phyloP scores from a whole-genome alignment of 2,113 vertebrate genomes.

The Larimichthys polyactis region DNA sequence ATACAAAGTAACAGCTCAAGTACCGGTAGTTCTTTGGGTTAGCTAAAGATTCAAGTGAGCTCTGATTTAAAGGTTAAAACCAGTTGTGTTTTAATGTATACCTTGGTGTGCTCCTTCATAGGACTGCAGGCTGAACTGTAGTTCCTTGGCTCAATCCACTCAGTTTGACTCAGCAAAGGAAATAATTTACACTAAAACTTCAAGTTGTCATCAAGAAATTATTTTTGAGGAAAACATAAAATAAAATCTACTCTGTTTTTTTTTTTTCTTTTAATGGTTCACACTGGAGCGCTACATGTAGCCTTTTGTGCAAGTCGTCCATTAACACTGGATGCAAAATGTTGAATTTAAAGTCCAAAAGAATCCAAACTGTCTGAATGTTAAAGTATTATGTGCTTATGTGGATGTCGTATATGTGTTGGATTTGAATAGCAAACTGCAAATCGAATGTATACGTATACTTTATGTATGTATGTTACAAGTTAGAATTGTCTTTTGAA shows the following conservation, averaged over 20 bases:
- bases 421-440: conserved; percentile 66
- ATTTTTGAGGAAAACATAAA: neutral
- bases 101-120: neutral
- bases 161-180: conserved; percentile 13
- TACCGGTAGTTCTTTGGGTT: neutral
- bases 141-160: neutral
- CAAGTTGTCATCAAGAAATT: neutral
- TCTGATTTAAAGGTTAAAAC: neutral
- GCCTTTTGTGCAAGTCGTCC: conserved; percentile 29
- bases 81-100: neutral
- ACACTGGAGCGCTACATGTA: conserved; percentile 49
- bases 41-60: neutral
- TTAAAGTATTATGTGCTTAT: conserved; percentile 59
- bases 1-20: neutral
- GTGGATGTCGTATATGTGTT: conserved; percentile 67
- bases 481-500: conserved; percentile 55
- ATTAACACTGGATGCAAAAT: conserved; percentile 43
- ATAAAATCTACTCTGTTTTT: neutral
- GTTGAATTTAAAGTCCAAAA: conserved; percentile 27
- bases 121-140: neutral
- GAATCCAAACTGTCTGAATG: conserved; percentile 53
- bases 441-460: conserved; percentile 71
- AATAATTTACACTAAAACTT: conserved; percentile 7
- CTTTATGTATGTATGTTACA: conserved; percentile 51
- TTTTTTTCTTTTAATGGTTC: neutral